These are phyloP conservation scores for Lottia scabra DNA, from an alignment of 2,888 invertebrate genomes.

Conservation along the genomic window DNA sequence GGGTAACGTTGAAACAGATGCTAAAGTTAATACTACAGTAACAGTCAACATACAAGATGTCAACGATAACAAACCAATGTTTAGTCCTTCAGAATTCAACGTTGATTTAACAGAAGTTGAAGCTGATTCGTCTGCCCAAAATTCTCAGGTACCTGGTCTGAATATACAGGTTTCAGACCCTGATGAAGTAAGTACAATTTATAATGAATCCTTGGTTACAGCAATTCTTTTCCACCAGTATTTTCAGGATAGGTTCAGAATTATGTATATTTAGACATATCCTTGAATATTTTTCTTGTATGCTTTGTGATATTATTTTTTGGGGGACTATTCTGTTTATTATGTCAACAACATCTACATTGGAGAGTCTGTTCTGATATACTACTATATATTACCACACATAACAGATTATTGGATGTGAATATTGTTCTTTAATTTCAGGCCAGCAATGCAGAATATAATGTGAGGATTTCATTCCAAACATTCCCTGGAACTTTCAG, in stretches of 20 bases:
- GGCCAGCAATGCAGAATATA: constrained; percentile 33
- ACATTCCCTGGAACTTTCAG: constrained; percentile 27
- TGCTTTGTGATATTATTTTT: too few species aligned
- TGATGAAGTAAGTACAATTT: constrained; percentile 37
- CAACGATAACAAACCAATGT: constrained; percentile 78
- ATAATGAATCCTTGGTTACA: not conserved
- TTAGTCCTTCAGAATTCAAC: constrained; percentile 66
- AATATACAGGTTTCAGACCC: constrained; percentile 33
- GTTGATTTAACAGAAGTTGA: constrained; percentile 35
- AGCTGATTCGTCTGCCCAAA: not conserved
- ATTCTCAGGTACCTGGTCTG: constrained; percentile 31
- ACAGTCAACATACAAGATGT: constrained; percentile 64
- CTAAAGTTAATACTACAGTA: constrained; percentile 50
- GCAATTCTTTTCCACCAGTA: too few species aligned
- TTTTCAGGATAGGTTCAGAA: too few species aligned
- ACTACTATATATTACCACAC: too few species aligned
- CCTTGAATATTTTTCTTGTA: too few species aligned
- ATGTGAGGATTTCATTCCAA: constrained; percentile 22
- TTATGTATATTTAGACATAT: too few species aligned
- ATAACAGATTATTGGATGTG: too few species aligned
- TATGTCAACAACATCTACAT: too few species aligned
- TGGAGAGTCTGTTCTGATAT: too few species aligned
- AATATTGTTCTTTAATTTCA: constrained; percentile 15
- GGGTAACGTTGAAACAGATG: constrained; percentile 24
- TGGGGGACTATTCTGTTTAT: too few species aligned